These are phyloP conservation scores for Scartelaos histophorus DNA, from an alignment of 2,113 vertebrate species.

Conservation along the genomic window DNA sequence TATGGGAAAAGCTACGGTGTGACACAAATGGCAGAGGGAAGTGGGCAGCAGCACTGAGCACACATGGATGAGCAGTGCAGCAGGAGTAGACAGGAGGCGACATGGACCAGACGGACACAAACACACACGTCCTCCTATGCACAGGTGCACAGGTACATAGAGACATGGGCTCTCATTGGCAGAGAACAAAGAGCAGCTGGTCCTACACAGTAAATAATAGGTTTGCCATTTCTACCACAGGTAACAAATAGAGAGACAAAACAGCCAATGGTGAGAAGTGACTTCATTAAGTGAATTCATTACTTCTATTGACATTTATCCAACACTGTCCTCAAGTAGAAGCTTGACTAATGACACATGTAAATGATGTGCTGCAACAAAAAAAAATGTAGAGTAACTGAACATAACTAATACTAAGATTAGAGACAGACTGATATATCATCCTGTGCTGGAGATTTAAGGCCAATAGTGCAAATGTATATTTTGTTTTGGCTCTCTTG, in stretches of 20 bases:
- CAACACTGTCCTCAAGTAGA: background rate
- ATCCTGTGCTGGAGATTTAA: too few species aligned
- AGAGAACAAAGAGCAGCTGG: conserved; percentile 60
- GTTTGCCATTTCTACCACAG: conserved; percentile 32
- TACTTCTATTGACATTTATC: background rate
- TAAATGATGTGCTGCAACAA: too few species aligned
- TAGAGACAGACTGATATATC: too few species aligned
- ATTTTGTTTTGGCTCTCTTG: too few species aligned
- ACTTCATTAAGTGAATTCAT: background rate
- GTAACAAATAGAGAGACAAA: conserved; percentile 12
- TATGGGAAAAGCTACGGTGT: conserved; percentile 17
- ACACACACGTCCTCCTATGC: conserved; percentile 13
- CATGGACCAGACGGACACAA: conserved; percentile 30
- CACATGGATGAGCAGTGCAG: conserved; percentile 36
- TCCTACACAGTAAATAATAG: conserved; percentile 38
- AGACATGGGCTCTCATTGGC: conserved; percentile 51
- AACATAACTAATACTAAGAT: too few species aligned
- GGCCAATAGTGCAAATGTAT: too few species aligned
- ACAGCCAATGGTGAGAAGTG: background rate
- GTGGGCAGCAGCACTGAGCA: conserved; percentile 37
- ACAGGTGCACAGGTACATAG: conserved; percentile 24
- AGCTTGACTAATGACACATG: too few species aligned
- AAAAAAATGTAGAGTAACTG: background rate
- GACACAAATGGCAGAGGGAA: conserved; percentile 40
- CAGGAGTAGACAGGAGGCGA: background rate